These are phyloP conservation scores for Corythoichthys haematopterus DNA, from an alignment of 2,113 vertebrate species.

Conservation along the genomic window DNA sequence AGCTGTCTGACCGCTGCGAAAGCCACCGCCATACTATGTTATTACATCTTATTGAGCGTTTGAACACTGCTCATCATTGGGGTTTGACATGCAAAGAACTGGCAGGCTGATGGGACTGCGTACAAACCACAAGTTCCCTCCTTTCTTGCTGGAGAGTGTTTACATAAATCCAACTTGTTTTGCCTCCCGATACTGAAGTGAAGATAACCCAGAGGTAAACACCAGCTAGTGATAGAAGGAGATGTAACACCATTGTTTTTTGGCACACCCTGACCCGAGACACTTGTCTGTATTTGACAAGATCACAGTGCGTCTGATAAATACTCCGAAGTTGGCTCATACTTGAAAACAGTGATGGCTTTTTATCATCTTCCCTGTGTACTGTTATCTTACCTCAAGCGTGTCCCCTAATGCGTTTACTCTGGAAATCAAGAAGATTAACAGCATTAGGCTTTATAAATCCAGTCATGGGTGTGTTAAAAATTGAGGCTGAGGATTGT, in stretches of 20 bases:
- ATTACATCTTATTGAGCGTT: slow-evolving; percentile 54
- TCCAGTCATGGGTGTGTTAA: slow-evolving; percentile 51
- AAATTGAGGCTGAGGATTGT: slow-evolving; percentile 31
- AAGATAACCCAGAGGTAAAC: slow-evolving; percentile 57
- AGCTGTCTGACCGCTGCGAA: slow-evolving; percentile 51
- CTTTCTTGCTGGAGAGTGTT: slow-evolving; percentile 37
- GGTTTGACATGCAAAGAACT: slow-evolving; percentile 36
- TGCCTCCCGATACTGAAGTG: slow-evolving; percentile 34
- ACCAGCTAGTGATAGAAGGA: slow-evolving; percentile 50
- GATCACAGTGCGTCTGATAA: slow-evolving; percentile 48
- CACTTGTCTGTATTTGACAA: slow-evolving; percentile 51
- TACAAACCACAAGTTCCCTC: slow-evolving; percentile 23
- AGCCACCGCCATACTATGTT: slow-evolving; percentile 49
- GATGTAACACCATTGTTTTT: slow-evolving; percentile 57
- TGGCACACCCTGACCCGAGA: slow-evolving; percentile 44
- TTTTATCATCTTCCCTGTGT: slow-evolving; percentile 18
- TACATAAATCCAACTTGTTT: slow-evolving; percentile 41
- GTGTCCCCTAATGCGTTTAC: slow-evolving; percentile 59
- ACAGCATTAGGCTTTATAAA: slow-evolving; percentile 55
- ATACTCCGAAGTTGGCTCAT: slow-evolving; percentile 22
- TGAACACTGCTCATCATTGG: slow-evolving; percentile 41
- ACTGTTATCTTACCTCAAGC: slow-evolving; percentile 38
- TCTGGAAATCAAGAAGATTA: slow-evolving; percentile 58
- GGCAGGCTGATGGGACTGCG: slow-evolving; percentile 36
- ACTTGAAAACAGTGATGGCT: slow-evolving; percentile 37